Conservation (phyloP, 2,888 invertebrate genomes). For the Melanotus villosus region DNA sequence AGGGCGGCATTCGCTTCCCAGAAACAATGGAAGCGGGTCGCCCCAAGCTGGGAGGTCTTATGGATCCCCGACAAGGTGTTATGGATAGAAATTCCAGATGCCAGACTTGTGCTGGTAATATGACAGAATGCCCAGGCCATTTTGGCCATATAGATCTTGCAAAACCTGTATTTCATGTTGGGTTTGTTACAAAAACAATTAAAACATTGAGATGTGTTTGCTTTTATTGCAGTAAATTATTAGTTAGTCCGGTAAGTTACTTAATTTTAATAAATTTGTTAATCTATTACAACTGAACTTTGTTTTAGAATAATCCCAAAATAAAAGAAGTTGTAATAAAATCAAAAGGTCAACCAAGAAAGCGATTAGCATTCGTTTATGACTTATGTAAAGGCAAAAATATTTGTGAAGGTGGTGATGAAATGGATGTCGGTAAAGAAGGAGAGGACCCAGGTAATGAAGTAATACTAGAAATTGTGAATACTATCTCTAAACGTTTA, state of each 20-base stretch:
- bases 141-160: slow-evolving; percentile 99
- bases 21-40: slow-evolving; percentile 99
- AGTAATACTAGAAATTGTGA: slow-evolving; percentile 12
- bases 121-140: slow-evolving; percentile 99
- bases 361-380: slow-evolving; percentile 95
- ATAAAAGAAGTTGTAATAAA: slow-evolving; percentile 96
- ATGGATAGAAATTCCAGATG: slow-evolving; percentile 94
- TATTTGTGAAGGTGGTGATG: slow-evolving; percentile 98
- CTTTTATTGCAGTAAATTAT: slow-evolving; percentile 97
- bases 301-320: slow-evolving; percentile 86
- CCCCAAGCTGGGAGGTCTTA: slow-evolving; percentile 97
- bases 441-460: slow-evolving; percentile 72
- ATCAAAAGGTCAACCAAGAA: slow-evolving; percentile 96
- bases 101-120: slow-evolving; percentile 97
- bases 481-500: neutral
- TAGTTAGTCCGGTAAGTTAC: slow-evolving; percentile 91
- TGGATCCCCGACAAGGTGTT: slow-evolving; percentile 99
- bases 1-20: slow-evolving; percentile 95
- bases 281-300: too few relatives aligned
- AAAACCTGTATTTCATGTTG: slow-evolving; percentile 99
- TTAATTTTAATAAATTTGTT: slow-evolving; percentile 46
- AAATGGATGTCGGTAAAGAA: slow-evolving; percentile 93
- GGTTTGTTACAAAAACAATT: slow-evolving; percentile 96
- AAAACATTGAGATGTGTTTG: slow-evolving; percentile 99
- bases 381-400: slow-evolving; percentile 98